Conservation (phyloP, 2,113 vertebrate genomes). For the Alethe diademata region DNA sequence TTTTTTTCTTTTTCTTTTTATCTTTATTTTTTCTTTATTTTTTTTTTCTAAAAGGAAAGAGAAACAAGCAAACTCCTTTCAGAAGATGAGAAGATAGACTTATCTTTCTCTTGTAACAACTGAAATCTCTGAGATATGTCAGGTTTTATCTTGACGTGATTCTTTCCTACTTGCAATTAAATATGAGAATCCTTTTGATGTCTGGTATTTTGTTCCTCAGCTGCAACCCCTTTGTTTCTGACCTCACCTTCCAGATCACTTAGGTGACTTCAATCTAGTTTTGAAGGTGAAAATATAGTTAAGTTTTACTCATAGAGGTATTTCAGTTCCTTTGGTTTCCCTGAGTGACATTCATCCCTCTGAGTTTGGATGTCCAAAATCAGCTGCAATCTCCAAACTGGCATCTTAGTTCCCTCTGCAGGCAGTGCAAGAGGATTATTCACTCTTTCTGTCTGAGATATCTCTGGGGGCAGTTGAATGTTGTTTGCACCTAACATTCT, state of each 20-base stretch:
- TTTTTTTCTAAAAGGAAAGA: background rate
- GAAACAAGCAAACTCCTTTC: background rate
- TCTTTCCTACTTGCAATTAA: background rate
- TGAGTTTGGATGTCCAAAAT: background rate
- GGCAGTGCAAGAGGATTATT: background rate
- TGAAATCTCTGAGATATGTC: background rate
- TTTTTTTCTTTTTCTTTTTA: background rate
- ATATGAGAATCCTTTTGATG: background rate
- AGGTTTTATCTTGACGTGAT: background rate
- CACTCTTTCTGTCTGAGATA: background rate
- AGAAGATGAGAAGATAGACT: background rate
- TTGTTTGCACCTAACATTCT: background rate
- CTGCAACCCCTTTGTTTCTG: background rate
- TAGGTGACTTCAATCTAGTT: background rate
- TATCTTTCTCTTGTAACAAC: background rate
- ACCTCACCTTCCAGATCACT: background rate
- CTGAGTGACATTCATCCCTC: background rate
- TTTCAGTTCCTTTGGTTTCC: background rate
- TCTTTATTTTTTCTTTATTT: background rate
- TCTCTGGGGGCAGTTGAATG: accelerated
- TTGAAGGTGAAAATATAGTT: background rate
- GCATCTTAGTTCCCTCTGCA: background rate
- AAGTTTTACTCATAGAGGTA: background rate
- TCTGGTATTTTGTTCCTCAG: background rate
- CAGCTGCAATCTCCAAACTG: background rate